Conservation (phyloP, 2,888 invertebrate species). For the Phalangium opilio region DNA sequence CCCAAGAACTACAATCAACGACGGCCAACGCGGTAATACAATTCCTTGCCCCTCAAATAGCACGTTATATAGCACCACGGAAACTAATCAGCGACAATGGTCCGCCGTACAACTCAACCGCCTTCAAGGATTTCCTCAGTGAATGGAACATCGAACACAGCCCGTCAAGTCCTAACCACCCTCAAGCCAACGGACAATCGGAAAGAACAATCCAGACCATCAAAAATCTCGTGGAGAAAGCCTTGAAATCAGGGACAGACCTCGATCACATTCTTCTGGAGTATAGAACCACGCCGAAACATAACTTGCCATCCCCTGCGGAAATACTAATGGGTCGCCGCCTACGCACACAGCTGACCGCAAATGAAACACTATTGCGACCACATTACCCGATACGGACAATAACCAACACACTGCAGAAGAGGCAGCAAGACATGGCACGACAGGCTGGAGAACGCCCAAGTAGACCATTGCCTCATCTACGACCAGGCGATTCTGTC, state of each 20-base stretch:
- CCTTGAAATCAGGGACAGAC: conserved; percentile 1
- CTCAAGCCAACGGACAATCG: conserved; percentile 2
- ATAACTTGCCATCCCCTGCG: too few relatives aligned
- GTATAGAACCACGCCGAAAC: not conserved
- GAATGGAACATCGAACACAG: conserved; percentile 1
- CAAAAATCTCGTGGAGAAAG: conserved; percentile 1
- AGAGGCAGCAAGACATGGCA: too few relatives aligned
- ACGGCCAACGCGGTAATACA: conserved; percentile 2
- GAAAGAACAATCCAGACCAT: not conserved
- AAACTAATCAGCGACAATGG: conserved; percentile 1
- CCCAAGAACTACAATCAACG: not conserved
- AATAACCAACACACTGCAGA: too few relatives aligned
- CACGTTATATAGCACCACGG: conserved; percentile 1
- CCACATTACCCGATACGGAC: too few relatives aligned
- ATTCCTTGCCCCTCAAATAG: conserved; percentile 1
- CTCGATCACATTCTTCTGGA: conserved; percentile 3
- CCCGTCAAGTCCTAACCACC: conserved; percentile 1
- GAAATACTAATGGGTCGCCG: too few relatives aligned
- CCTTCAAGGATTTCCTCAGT: not conserved
- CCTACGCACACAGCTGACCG: too few relatives aligned
- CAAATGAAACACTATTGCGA: too few relatives aligned
- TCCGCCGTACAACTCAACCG: conserved; percentile 1
- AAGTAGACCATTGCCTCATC: too few relatives aligned
- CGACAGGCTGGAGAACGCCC: too few relatives aligned
- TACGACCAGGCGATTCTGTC: too few relatives aligned